Conservation (phyloP, 2,888 invertebrate species). For the Oscheius sp. region DNA sequence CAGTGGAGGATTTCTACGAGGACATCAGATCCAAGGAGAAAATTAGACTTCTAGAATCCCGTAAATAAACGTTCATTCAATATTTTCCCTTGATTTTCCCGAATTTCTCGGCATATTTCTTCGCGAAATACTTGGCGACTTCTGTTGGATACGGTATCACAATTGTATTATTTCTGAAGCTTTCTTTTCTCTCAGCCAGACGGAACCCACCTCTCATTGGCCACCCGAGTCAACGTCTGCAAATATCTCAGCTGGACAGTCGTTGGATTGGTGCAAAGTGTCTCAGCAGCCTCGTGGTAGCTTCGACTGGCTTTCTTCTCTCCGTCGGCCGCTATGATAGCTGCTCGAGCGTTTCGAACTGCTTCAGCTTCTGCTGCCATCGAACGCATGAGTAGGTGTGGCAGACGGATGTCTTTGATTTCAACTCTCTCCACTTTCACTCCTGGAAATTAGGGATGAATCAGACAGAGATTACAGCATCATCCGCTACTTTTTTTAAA, state of each 20-base stretch:
- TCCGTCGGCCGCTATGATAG: slow-evolving; percentile 67
- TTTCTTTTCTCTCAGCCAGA: neutral
- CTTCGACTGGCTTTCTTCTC: slow-evolving; percentile 63
- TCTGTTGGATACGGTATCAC: slow-evolving; percentile 66
- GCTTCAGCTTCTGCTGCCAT: slow-evolving; percentile 97
- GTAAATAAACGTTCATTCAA: no score
- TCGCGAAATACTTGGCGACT: slow-evolving; percentile 49
- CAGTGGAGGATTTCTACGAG: no score
- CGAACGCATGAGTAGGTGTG: slow-evolving; percentile 87
- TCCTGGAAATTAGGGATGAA: no score
- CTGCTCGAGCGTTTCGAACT: slow-evolving; percentile 84
- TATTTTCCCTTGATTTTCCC: neutral
- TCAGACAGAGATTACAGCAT: no score
- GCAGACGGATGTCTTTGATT: slow-evolving; percentile 90
- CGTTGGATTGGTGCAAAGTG: slow-evolving; percentile 90
- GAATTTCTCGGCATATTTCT: slow-evolving; percentile 28
- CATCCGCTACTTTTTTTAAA: no score
- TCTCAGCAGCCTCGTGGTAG: slow-evolving; percentile 90
- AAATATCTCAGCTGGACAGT: slow-evolving; percentile 92
- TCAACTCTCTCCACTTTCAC: slow-evolving; percentile 67
- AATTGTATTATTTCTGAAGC: slow-evolving; percentile 60
- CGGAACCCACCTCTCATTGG: slow-evolving; percentile 45
- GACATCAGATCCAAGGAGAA: no score
- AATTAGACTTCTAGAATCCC: no score
- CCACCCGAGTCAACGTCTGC: slow-evolving; percentile 61